These are phyloP conservation scores for Hippasteria phrygiana DNA, from an alignment of 53 echinoderm and acorn worm genomes.

Conservation along the genomic window DNA sequence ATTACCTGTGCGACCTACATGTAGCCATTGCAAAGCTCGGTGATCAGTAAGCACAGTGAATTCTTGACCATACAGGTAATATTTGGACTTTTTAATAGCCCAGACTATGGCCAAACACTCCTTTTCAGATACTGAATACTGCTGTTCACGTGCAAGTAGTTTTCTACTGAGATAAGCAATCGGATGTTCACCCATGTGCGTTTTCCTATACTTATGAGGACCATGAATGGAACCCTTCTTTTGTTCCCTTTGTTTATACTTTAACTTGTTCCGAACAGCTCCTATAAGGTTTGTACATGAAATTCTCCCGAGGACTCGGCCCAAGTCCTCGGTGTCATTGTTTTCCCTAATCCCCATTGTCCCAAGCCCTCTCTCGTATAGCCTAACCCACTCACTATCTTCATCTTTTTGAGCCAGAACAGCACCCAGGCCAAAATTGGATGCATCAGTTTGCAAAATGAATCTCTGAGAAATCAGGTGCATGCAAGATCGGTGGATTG, in stretches of 20 bases:
- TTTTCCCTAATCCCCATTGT: no score
- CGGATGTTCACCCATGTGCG: neutral
- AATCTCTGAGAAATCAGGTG: slow-evolving; percentile 55
- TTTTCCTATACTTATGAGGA: no score
- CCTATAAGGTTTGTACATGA: no score
- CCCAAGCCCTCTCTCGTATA: no score
- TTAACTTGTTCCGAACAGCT: no score
- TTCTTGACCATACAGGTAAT: slow-evolving; percentile 68
- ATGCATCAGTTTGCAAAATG: slow-evolving; percentile 68
- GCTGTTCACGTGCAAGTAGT: slow-evolving; percentile 41
- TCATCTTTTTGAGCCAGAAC: slow-evolving; percentile 15
- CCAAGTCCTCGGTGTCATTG: no score
- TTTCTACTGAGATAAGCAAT: slow-evolving; percentile 14
- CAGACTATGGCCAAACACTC: slow-evolving; percentile 74
- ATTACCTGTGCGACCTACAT: slow-evolving; percentile 57
- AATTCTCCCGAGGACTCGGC: no score
- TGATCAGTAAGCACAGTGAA: slow-evolving; percentile 77
- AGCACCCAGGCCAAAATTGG: slow-evolving; percentile 44
- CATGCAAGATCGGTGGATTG: slow-evolving; percentile 44
- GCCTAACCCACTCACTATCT: no score
- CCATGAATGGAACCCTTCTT: no score
- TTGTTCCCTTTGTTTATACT: no score
- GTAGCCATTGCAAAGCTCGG: slow-evolving; percentile 67
- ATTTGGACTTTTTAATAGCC: slow-evolving; percentile 63
- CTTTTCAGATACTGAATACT: slow-evolving; percentile 73